Percentiles rank a stretch among this genome's conserved stretches.
These are phyloP conservation scores for Calliphora vomitoria DNA, from an alignment of 2,888 invertebrate genomes.

Conservation along the genomic window DNA sequence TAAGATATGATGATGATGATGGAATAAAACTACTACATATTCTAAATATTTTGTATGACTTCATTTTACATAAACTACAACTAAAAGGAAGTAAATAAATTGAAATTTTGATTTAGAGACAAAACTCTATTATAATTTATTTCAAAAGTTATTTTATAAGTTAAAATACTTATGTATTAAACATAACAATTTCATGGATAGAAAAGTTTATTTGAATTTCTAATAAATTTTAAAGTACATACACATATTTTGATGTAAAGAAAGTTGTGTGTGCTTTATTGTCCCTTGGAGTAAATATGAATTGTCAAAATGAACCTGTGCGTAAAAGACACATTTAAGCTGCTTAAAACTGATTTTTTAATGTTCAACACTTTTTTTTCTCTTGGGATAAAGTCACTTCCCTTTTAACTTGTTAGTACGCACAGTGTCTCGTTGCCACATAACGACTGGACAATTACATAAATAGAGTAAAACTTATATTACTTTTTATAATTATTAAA, in stretches of 20 bases:
- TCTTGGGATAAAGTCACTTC: neutral
- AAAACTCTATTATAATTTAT: neutral
- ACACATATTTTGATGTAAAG: neutral
- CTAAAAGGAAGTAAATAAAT: neutral
- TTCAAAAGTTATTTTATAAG: neutral
- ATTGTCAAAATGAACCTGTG: neutral
- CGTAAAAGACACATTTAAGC: neutral
- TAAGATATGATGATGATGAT: conserved; percentile 1
- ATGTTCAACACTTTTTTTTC: neutral
- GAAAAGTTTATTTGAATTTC: neutral
- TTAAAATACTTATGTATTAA: neutral
- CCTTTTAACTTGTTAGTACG: neutral
- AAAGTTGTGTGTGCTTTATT: neutral
- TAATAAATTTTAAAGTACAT: neutral
- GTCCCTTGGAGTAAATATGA: neutral
- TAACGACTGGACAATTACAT: too few species aligned
- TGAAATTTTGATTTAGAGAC: neutral
- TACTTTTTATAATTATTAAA: too few species aligned
- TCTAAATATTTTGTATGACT: conserved; percentile 11
- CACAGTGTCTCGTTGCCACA: too few species aligned
- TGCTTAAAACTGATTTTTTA: neutral
- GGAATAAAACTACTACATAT: neutral
- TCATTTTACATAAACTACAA: neutral
- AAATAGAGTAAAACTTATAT: too few species aligned
- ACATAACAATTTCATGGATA: neutral